phyloP scores from a whole-genome alignment of 2,888 invertebrate species.

The Lacanobia oleracea region DNA sequence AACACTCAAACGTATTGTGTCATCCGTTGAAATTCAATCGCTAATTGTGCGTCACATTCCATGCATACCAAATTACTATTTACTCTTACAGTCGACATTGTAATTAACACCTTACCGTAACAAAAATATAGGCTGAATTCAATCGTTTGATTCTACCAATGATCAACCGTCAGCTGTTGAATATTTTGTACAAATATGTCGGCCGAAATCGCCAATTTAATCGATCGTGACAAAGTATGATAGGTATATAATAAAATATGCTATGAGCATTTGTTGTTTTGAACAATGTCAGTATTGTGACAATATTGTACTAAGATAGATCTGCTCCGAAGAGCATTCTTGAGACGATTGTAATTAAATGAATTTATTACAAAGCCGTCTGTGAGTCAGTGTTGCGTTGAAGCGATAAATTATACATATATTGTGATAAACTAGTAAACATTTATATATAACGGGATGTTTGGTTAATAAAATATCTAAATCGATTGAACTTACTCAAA shows the following conservation, averaged over 20 bases:
- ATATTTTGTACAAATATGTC: constrained; percentile 45
- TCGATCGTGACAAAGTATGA: constrained; percentile 14
- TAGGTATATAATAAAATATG: constrained; percentile 37
- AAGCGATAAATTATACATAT: constrained; percentile 12
- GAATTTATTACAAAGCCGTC: neutral
- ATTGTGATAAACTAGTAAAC: neutral
- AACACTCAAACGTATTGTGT: constrained; percentile 44
- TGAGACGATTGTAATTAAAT: constrained; percentile 19
- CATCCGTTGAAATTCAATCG: constrained; percentile 51
- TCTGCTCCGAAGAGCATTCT: constrained; percentile 11
- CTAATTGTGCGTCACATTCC: constrained; percentile 48
- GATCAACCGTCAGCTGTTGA: constrained; percentile 29
- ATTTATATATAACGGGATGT: neutral
- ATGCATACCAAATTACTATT: constrained; percentile 58
- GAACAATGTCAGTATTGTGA: constrained; percentile 36
- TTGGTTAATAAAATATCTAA: neutral
- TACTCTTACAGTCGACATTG: constrained; percentile 5
- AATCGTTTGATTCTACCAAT: neutral
- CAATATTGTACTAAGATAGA: constrained; percentile 21
- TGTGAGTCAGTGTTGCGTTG: constrained; percentile 1
- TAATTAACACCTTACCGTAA: neutral
- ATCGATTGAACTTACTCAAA: neutral
- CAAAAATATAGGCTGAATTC: neutral
- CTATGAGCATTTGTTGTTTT: neutral
- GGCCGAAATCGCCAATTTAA: constrained; percentile 47